Conservation (phyloP, 2,888 invertebrate species). For the Rutpela maculata region DNA sequence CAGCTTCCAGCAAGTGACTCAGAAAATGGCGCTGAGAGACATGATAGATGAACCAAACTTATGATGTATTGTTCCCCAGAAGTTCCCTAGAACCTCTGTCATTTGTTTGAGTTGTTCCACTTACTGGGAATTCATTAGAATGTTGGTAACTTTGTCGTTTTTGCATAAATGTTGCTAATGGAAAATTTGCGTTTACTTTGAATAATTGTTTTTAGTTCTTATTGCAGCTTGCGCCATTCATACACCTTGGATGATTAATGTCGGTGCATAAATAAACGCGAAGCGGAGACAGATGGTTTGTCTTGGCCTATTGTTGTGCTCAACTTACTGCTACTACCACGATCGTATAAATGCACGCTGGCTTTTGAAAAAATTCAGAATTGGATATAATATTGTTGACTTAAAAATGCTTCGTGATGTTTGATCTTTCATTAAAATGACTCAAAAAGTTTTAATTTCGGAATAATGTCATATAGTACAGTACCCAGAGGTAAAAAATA, state of each 20-base stretch:
- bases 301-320: slow-evolving; percentile 1
- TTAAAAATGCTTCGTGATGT: no score
- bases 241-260: slow-evolving; percentile 21
- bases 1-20: slow-evolving; percentile 15
- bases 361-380: no score
- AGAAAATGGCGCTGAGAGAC: slow-evolving; percentile 18
- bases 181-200: slow-evolving; percentile 26
- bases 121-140: slow-evolving; percentile 19
- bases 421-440: no score
- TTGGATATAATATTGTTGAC: no score
- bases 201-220: slow-evolving; percentile 23
- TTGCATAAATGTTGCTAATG: slow-evolving; percentile 30
- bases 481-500: no score
- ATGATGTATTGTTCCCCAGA: slow-evolving; percentile 33
- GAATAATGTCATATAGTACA: no score
- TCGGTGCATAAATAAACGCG: neutral
- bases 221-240: slow-evolving; percentile 18
- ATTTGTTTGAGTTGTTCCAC: slow-evolving; percentile 15
- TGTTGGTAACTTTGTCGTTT: slow-evolving; percentile 16
- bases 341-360: no score
- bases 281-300: neutral
- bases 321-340: no score
- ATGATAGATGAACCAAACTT: slow-evolving; percentile 36
- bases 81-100: slow-evolving; percentile 25
- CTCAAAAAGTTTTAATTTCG: no score